Percentiles rank a stretch among this genome's conserved stretches.
Evolutionary conservation across 2,888 invertebrate species (phyloP).

Genomic region (Embidobia sp.): DNA sequence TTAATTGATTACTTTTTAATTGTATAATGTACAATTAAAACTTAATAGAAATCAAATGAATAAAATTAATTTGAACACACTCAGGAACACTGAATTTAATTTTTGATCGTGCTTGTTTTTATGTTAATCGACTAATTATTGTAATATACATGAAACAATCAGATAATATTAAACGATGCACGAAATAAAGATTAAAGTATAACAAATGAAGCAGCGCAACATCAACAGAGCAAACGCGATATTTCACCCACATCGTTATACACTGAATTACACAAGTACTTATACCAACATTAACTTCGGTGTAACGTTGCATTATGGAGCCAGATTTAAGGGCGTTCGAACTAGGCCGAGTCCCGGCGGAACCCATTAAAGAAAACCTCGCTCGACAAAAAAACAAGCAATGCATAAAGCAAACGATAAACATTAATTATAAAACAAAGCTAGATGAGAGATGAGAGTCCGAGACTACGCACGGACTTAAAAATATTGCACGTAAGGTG

Average conservation of each 20-base stretch:
- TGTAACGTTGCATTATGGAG: conserved; percentile 42
- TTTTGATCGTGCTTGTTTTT: too few relatives aligned
- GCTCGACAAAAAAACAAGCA: conserved; percentile 11
- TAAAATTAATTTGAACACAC: too few relatives aligned
- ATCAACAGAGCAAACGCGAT: conserved; percentile 21
- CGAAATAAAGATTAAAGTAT: neutral
- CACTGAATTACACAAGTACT: conserved; percentile 38
- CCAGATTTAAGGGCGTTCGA: conserved; percentile 44
- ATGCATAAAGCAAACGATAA: conserved; percentile 38
- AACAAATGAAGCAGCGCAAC: conserved; percentile 2
- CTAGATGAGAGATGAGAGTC: conserved; percentile 8
- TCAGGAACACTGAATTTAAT: too few relatives aligned
- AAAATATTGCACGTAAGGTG: neutral
- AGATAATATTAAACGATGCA: neutral
- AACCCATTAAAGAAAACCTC: conserved; percentile 46
- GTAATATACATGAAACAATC: neutral
- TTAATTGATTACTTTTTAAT: too few relatives aligned
- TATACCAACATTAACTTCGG: conserved; percentile 46
- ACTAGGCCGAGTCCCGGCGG: conserved; percentile 48
- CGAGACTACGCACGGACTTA: neutral
- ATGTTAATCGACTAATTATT: neutral
- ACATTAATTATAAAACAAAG: conserved; percentile 51
- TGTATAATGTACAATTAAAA: too few relatives aligned
- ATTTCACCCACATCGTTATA: conserved; percentile 34
- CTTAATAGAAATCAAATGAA: too few relatives aligned